Base-by-base conservation (phyloP, 1,140 invertebrate species). In the Amyelois transitella region DNA sequence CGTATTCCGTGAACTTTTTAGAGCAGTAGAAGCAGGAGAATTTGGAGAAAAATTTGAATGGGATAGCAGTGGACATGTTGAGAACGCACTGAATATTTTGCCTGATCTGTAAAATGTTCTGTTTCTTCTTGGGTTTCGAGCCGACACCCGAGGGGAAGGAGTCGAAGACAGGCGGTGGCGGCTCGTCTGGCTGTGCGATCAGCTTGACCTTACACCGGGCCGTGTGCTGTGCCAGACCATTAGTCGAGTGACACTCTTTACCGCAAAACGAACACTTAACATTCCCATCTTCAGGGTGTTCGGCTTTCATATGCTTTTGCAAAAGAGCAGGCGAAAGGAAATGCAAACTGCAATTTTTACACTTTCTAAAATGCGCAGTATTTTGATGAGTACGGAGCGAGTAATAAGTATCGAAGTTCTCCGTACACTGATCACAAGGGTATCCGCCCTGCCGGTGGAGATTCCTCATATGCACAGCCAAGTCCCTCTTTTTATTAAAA, bases 1-100 rank as follows among this genome's bases (percentile, higher is more conserved):
- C 80, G 14, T 80, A 81, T 25, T 87, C 80, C 0, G 72, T 61
- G 20, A 75, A 87, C 56, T 76, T 77, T 48, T 71, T 72, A 0
- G 81, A 76, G 28, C 84, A 87, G 56, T 86, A 77, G 44, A 87
- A 87, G 48, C 84, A 87, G 0, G 68, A 73, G 48, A 67, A 87
- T 45, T 78, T 79, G 0, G 71, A 66, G 32, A 78, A 77, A 58
- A 81, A 87, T 53, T 77, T 79, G 47, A 87, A 87, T 1, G 84
- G 84, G 7, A 77, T 59, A 8, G 77, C 84, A 0, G 79, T 84
- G 1, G 81, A 82, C 78, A 83, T 83, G 54, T 86, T 84, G 1
- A 86, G 32, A 7, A 86, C 69, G 32, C 69, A 77, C 25, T 72
- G 65, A 10, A 86, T 86, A 38, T 86, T 86, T 44, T 74, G 64